These are phyloP conservation scores for Aphidius gifuensis DNA, from an alignment of 1,140 invertebrate genomes.

Conservation along the genomic window DNA sequence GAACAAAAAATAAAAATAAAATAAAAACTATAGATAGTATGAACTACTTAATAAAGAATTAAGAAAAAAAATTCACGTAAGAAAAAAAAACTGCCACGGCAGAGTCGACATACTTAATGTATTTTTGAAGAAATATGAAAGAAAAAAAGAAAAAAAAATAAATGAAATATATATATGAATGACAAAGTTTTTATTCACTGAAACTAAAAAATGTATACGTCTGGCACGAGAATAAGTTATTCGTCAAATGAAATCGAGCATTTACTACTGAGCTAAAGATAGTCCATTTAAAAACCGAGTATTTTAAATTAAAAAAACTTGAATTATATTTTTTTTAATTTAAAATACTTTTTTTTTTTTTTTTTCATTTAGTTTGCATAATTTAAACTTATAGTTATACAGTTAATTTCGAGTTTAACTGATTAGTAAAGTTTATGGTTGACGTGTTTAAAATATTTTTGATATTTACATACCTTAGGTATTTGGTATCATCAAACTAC, in stretches of 20 bases:
- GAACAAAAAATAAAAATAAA: too few relatives aligned
- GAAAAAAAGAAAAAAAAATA: slow-evolving; percentile 1
- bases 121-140: slow-evolving; percentile 21
- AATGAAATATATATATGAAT: neutral
- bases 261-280: too few relatives aligned
- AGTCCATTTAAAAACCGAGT: too few relatives aligned
- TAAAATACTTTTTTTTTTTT: too few relatives aligned
- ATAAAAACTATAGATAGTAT: neutral
- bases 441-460: neutral
- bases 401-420: neutral
- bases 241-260: slow-evolving; percentile 1
- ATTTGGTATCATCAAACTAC: too few relatives aligned
- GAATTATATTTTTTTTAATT: too few relatives aligned
- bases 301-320: too few relatives aligned
- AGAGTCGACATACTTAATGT: slow-evolving; percentile 21
- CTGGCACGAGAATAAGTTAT: neutral
- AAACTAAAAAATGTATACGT: slow-evolving; percentile 6
- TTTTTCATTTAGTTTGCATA: too few relatives aligned
- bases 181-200: neutral
- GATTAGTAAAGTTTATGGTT: slow-evolving; percentile 18
- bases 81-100: neutral
- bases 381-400: neutral
- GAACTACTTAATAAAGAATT: neutral
- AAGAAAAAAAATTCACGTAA: neutral
- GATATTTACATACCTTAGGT: neutral